Base-by-base conservation (phyloP, 2,113 vertebrate genomes). In the Oostethus manadensis region DNA sequence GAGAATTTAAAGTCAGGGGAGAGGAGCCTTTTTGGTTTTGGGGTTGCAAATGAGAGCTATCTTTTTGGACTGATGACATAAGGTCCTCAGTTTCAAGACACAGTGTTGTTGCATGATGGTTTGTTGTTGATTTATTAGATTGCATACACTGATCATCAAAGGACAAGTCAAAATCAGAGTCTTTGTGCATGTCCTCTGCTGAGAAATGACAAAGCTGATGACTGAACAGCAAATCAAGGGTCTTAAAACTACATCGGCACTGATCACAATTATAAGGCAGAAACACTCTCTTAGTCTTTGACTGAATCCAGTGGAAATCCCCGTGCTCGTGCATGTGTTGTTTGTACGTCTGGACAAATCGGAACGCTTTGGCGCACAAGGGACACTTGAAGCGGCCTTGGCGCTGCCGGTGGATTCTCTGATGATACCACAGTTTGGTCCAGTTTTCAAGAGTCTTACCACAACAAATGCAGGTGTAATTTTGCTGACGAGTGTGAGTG, bases 351-450 rank as follows among this genome's bases (percentile, higher is more conserved):
- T 77, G 71, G 1, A 74, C 78, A 42, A 91, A 91, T 3, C 89
- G 86, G 58, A 91, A 91, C 1, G 87, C 85, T 43, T 47, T 77
- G 0, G 85, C 78, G 6, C 89, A 90, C 26, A 70, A 72, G 1
- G 85, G 72, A 57, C 89, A 91, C 0, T 78, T 83, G 68, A 91
- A 91, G 40, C 88, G 89, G 0, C 89, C 89, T 0, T 51, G 73
- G 10, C 70, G 72, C 51, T 89, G 88, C 4, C 88, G 76, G 40
- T 91, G 90, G 48, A 88, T 15, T 43, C 90, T 74, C 80, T 91
- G 90, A 59, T 91, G 90, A 47, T 48, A 68, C 89, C 89, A 90
- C 33, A 91, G 84, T 59, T 87, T 87, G 3, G 67, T 82, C 90
- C 90, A 91, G 77, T 70, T 88, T 23, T 70, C 76, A 3, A 88